Base-by-base conservation (phyloP, 2,797 vertebrate species). In the Dromococcyx pavoninus region DNA sequence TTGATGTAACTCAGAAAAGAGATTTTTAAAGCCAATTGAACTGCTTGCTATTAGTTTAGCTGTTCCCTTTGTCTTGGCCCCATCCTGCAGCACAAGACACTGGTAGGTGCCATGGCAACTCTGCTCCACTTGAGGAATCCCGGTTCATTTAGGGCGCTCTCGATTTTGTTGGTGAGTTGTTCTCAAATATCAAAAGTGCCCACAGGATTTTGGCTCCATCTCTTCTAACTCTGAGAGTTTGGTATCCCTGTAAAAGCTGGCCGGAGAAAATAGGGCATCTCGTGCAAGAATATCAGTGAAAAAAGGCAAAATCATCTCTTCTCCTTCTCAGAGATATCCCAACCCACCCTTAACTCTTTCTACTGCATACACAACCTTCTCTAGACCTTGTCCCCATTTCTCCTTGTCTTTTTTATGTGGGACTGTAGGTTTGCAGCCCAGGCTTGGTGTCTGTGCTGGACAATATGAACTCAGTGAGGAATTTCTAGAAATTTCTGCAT, bases 81-180 rank as follows among this genome's bases (percentile, higher is more conserved):
- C 75, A 64, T 95, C 86, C 77, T 77, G 91, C 10, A 9, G 72
- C 85, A 84, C 62, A 71, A n/a, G 58, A 48, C 66, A n/a, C 43
- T 39, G 5, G 83, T 17, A 88, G 89, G 93, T 95, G 48, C 92
- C 82, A 81, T 96, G 89, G 86, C 65, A 95, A 84, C 92, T 91
- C 72, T 85, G 65, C 71, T 87, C 21, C 65, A 46, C 54, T 94
- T 72, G 56, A 96, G 78, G 73, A 94, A 93, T 95, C 92, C 39
- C 76, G 86, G 76, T 88, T 91, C 72, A 73, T 89, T 89, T 57
- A 74, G 78, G 65, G 33, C 62, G n/a, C 66, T 84, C 62, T 91
- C 33, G 27, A 2, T 61, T 89, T 87, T 79, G 75, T 83, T 92
- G n/a, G 33, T 51, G 39, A 65, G 37, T 65, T 90, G 56, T 83